Percentiles rank a stretch among this genome's conserved stretches.
phyloP scores from a whole-genome alignment of 2,113 vertebrate genomes.

The Corydoras maculifer region DNA sequence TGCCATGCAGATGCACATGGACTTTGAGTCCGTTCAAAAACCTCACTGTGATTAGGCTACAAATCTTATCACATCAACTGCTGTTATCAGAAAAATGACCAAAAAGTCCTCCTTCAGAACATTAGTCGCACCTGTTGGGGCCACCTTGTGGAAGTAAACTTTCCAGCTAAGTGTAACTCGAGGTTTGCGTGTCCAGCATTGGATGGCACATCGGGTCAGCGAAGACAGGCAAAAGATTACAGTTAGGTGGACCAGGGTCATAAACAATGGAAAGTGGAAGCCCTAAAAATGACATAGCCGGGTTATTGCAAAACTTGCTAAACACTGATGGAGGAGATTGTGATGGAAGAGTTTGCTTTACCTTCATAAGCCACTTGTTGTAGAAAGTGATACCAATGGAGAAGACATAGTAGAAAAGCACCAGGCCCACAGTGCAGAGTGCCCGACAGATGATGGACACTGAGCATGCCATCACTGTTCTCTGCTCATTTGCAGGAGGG shows the following conservation, averaged over 20 bases:
- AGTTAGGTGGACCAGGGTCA: conserved; percentile 81
- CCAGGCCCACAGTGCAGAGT: conserved; percentile 66
- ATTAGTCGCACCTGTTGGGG: conserved; percentile 73
- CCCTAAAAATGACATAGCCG: conserved; percentile 53
- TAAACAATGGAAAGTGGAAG: conserved; percentile 89
- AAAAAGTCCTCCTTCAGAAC: background rate
- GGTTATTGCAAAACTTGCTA: background rate
- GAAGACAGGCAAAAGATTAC: conserved; percentile 79
- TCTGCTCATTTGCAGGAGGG: background rate
- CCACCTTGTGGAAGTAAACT: conserved; percentile 75
- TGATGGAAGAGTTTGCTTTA: conserved; percentile 35
- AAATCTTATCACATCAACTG: conserved; percentile 7
- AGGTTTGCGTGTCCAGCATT: conserved; percentile 69
- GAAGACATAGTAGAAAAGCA: conserved; percentile 82
- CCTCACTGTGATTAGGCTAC: background rate
- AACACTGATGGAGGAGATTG: too few species aligned
- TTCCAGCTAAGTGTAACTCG: conserved; percentile 74
- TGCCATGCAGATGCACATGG: conserved; percentile 14
- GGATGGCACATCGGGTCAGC: conserved; percentile 60
- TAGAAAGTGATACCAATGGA: conserved; percentile 93
- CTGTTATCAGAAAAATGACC: too few species aligned
- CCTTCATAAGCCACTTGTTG: conserved; percentile 92
- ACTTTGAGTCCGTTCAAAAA: conserved; percentile 22
- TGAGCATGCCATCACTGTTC: conserved; percentile 53
- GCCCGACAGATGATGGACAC: conserved; percentile 66